Percentiles rank a stretch among this genome's conserved stretches.
Conservation (phyloP, 2,888 invertebrate species). For the Hesperia comma region DNA sequence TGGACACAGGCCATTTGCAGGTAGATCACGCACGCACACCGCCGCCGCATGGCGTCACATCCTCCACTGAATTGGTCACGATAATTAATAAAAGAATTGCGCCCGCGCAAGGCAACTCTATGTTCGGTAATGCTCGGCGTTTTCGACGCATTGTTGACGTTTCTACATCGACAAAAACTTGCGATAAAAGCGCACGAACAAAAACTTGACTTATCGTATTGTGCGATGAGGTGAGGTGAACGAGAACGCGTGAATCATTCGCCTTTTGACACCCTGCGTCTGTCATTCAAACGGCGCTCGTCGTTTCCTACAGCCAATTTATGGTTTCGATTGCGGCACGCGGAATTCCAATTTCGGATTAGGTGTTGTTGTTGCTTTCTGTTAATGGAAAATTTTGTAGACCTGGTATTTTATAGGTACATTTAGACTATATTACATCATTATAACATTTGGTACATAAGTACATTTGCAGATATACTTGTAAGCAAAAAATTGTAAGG, state of each 20-base stretch:
- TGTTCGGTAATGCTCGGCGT: constrained; percentile 69
- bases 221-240: constrained; percentile 41
- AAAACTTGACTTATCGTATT: constrained; percentile 45
- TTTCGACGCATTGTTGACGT: constrained; percentile 69
- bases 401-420: background rate
- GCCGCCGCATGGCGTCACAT: constrained; percentile 79
- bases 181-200: constrained; percentile 45
- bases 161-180: constrained; percentile 42
- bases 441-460: no score
- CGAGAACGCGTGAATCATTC: constrained; percentile 32
- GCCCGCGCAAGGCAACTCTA: constrained; percentile 69
- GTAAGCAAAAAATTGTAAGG: no score
- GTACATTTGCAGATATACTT: no score
- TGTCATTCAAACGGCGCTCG: constrained; percentile 29
- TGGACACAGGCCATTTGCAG: constrained; percentile 67
- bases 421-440: no score
- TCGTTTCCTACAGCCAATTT: constrained; percentile 27
- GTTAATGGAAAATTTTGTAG: constrained; percentile 10
- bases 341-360: constrained; percentile 30
- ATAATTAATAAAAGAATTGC: constrained; percentile 81
- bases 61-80: constrained; percentile 76
- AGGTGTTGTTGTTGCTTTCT: constrained; percentile 10
- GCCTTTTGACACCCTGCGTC: constrained; percentile 31
- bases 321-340: constrained; percentile 15
- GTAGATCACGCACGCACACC: constrained; percentile 73